Evolutionary conservation across 2,113 vertebrate genomes (phyloP).

Genomic region (Ptyas mucosa): DNA sequence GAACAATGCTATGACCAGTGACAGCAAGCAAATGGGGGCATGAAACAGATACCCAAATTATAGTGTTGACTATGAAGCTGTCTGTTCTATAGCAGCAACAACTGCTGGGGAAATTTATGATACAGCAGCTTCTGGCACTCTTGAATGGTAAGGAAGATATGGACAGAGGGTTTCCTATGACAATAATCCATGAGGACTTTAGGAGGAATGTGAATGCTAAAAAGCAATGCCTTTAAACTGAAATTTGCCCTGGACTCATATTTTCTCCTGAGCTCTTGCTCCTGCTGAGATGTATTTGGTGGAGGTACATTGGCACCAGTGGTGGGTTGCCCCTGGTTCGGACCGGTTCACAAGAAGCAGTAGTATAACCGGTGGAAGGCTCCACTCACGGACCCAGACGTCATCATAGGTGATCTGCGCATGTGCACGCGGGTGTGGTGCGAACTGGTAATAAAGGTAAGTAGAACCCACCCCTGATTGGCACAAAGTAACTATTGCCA

Average conservation of each 20-base stretch:
- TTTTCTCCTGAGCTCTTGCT: neutral
- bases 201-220: neutral
- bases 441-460: no score
- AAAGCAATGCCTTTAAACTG: neutral
- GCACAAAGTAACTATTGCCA: neutral
- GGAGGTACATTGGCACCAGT: neutral
- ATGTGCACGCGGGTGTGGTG: no score
- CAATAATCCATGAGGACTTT: neutral
- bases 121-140: constrained; percentile 6
- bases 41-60: neutral
- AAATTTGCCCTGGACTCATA: neutral
- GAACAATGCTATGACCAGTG: neutral
- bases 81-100: neutral
- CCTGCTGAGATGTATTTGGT: neutral
- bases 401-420: no score
- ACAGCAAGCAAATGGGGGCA: constrained; percentile 1
- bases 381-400: no score
- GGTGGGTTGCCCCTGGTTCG: no score
- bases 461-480: neutral
- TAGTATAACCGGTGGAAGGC: no score
- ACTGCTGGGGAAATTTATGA: neutral
- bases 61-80: neutral
- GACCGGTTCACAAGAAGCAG: no score
- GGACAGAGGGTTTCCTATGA: neutral
- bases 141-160: neutral